Base-by-base conservation (phyloP, 2,888 invertebrate species). In the Fragum fragum region DNA sequence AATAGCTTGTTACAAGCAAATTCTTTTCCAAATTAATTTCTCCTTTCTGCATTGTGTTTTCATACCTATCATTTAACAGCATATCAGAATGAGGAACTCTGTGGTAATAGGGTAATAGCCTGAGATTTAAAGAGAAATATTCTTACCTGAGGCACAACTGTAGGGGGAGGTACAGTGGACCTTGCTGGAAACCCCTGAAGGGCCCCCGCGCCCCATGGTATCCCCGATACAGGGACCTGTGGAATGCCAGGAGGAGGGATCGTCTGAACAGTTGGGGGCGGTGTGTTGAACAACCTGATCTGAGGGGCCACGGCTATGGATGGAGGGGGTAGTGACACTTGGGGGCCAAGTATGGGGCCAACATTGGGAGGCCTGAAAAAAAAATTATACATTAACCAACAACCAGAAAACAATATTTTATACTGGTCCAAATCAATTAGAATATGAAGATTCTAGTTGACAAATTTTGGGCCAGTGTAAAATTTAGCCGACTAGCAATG, bases 191-290 rank as follows among this genome's bases (percentile, higher is more conserved):
- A 66, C 16, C 75, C 78, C 1, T 32, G 61, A 9, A 82, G 39
- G 18, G 76, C 83, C n/a, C 83, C 83, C 14, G 79, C 70, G 5
- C 83, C 83, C 83, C 83, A 83, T 21, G 83, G 76, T 23, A 83
- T 16, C 9, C 55, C 36, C 11, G 59, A 23, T 21, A 28, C 26
- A 16, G 52, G 63, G 23, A 72, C 36, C 14, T 28, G 61, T 16
- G 61, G 32, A 32, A 32, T 28, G 16, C 28, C 14, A 16, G 32
- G 5, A 2, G 16, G 53, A n/a, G 11, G 71, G 3, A 36, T 53
- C 21, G 21, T 28, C 47, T 23, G 52, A 14, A 47, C 68, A 55
- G 75, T 21, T 18, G 53, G 32, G 29, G 70, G 7, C 21, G 53
- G 23, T 9, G 83, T 61, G 28, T 68, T 47, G 42, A 79, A 83